Evolutionary conservation across 2,888 invertebrate species (phyloP).

Genomic region (Chromoteleia sp.): DNA sequence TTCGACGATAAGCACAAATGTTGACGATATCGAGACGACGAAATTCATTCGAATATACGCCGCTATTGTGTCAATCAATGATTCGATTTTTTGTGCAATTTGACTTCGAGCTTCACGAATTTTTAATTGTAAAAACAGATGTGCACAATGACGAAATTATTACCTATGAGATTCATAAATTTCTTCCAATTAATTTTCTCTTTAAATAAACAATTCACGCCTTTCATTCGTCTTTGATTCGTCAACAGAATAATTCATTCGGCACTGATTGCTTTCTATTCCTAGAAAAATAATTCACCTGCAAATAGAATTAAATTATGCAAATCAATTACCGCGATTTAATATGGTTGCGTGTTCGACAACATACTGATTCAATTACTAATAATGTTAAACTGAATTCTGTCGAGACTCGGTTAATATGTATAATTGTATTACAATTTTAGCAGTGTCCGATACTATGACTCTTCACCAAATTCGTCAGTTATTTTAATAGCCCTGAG

Average conservation of each 20-base stretch:
- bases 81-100: slow-evolving; percentile 6
- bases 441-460: slow-evolving; percentile 4
- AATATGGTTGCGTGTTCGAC: slow-evolving; percentile 23
- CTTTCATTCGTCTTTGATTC: not conserved
- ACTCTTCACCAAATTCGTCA: slow-evolving; percentile 22
- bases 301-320: slow-evolving; percentile 23
- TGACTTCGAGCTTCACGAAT: not conserved
- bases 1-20: slow-evolving; percentile 20
- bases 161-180: not conserved
- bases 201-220: not conserved
- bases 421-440: slow-evolving; percentile 40
- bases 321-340: slow-evolving; percentile 31
- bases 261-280: slow-evolving; percentile 16
- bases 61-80: not conserved
- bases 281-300: slow-evolving; percentile 19
- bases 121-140: not conserved
- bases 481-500: not conserved
- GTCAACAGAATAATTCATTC: not conserved
- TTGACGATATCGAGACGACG: not conserved
- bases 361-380: slow-evolving; percentile 26
- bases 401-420: slow-evolving; percentile 24
- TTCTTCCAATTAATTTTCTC: not conserved
- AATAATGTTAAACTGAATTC: slow-evolving; percentile 34
- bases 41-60: not conserved
- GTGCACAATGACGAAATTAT: not conserved